Evolutionary conservation across 2,888 invertebrate genomes (phyloP), one percentile per base, ranked within the genome.

Genomic region (Acrobasis repandana): DNA sequence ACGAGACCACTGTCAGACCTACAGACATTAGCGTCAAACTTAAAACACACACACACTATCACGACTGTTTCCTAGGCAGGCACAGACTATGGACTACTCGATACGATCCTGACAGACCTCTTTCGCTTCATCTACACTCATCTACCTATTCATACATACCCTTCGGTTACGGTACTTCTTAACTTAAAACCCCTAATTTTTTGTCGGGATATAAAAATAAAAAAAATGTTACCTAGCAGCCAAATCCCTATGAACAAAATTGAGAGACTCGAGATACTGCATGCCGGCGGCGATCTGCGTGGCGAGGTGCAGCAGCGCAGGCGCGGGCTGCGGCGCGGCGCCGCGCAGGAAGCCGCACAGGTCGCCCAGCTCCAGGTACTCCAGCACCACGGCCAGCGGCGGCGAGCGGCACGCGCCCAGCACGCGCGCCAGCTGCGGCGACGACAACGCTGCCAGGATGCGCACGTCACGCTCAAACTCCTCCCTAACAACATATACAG

Each of bases 241-340:
- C 73, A 98, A 90, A 88, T 98, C 97, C 54, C 98, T 94, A 84
- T 98, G 98, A 56, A 98, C 97, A 82, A 98, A 97, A 88, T 97
- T 96, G 69, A 97, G 93, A 56, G 96, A 95, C 89, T 98, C 98
- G 74, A 98, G 90, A 84, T 98, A 98, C 76, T 96, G 95, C 97
- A 98, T 97, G 14, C 98, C 98, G 4, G 96, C 96, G 1, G 98
- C 96, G 67, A 98, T 95, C 86, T 98, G 97, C 96, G 95, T 94
- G 52, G 96, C 96, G 87, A 97, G 94, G 86, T 96, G 96, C 68
- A 97, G 93, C 79, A 97, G 93, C 36, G 94, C 93, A 58, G 93
- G 90, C 73, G 95, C 94, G 0, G 84, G 93, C 69, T 96, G 94
- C 54, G 95, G 94, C 74, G 96, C 95, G 14, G 95, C 94, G 43